These are phyloP conservation scores for Dermochelys coriacea DNA, from an alignment of 2,797 vertebrate genomes.

Conservation along the genomic window DNA sequence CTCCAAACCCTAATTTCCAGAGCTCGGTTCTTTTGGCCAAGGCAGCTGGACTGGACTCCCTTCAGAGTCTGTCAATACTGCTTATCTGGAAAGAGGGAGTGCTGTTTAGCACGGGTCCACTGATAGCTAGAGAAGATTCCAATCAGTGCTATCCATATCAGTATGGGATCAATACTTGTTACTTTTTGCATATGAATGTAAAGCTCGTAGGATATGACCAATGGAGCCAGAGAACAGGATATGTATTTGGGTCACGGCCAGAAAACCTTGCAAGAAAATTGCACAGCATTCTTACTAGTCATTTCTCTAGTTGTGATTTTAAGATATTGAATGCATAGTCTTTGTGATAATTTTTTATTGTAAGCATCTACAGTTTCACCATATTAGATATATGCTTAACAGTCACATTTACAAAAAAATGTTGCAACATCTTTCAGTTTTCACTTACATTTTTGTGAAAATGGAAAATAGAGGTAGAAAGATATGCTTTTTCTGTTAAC, in stretches of 20 bases:
- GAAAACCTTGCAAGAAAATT: neutral
- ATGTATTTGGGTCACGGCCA: neutral
- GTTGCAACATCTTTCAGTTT: neutral
- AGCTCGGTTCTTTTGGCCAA: neutral
- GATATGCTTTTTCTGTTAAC: neutral
- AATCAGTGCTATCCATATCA: neutral
- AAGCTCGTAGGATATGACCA: neutral
- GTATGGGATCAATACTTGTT: neutral
- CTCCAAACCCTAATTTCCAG: neutral
- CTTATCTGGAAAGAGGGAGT: neutral
- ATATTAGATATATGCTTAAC: neutral
- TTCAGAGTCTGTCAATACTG: neutral
- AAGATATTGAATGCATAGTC: neutral
- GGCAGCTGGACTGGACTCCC: neutral
- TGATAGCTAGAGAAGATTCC: neutral
- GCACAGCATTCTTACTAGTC: neutral
- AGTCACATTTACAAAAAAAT: neutral
- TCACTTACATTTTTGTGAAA: neutral
- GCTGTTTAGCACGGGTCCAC: neutral
- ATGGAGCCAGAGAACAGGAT: neutral
- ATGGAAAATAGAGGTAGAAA: neutral
- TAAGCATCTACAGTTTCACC: no score
- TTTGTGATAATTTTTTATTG: no score
- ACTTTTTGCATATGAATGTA: neutral
- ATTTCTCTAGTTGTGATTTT: neutral